A percentile compares a stretch with the other conserved stretches of the same genome.
These are phyloP conservation scores for Sinhomidia bicolor DNA, from an alignment of 2,888 invertebrate genomes.

Conservation along the genomic window DNA sequence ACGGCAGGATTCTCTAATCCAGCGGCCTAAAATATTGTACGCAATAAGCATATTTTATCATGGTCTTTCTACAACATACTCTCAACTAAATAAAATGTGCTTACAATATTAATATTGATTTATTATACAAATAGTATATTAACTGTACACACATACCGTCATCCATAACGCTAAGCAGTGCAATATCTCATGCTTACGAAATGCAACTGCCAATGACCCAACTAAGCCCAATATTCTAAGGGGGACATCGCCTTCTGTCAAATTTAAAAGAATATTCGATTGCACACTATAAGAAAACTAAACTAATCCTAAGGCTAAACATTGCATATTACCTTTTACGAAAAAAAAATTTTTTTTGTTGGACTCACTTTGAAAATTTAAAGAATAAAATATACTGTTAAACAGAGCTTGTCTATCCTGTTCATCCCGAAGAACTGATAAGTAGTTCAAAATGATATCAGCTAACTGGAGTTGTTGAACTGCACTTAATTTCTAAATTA, in stretches of 20 bases:
- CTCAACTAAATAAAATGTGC: neutral
- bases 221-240: conserved; percentile 69
- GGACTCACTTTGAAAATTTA: conserved; percentile 73
- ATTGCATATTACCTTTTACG: no score
- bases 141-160: conserved; percentile 62
- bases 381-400: conserved; percentile 71
- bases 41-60: no score
- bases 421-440: conserved; percentile 67
- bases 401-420: conserved; percentile 73
- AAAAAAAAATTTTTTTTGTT: no score
- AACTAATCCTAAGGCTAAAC: no score
- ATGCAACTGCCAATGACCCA: conserved; percentile 73
- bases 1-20: conserved; percentile 72
- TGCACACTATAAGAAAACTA: no score
- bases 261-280: neutral
- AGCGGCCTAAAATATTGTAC: conserved; percentile 44
- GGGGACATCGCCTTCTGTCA: conserved; percentile 73
- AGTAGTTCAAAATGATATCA: conserved; percentile 65
- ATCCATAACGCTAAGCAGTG: conserved; percentile 76
- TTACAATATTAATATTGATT: neutral
- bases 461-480: conserved; percentile 70
- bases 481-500: conserved; percentile 65
- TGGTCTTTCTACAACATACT: neutral
- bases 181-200: conserved; percentile 67
- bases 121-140: neutral